phyloP scores from a whole-genome alignment of 1,140 invertebrate species.

The Calosoma granatense region DNA sequence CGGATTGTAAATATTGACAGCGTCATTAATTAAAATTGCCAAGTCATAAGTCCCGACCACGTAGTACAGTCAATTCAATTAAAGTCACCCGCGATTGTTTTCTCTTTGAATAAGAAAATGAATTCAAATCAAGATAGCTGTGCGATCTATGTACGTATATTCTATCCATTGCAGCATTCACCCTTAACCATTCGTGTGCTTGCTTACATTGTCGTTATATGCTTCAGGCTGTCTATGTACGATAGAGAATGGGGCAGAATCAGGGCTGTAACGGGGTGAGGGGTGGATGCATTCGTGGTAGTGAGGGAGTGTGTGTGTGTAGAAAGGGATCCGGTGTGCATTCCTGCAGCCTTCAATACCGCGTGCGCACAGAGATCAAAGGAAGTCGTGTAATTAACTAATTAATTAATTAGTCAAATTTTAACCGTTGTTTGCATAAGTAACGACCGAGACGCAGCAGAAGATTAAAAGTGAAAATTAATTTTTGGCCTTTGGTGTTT shows the following conservation, averaged over 20 bases:
- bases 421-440: slow-evolving; percentile 3
- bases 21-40: neutral
- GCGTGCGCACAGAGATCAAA: neutral
- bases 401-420: slow-evolving; percentile 7
- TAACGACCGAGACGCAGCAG: neutral
- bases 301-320: no score
- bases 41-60: neutral
- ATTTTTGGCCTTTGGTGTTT: neutral
- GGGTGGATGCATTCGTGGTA: no score
- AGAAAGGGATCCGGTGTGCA: slow-evolving; percentile 5
- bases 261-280: neutral
- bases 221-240: neutral
- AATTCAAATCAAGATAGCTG: neutral
- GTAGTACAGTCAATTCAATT: neutral
- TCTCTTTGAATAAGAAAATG: neutral
- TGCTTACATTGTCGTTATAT: neutral
- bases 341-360: neutral
- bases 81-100: neutral
- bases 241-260: neutral
- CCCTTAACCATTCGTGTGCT: neutral
- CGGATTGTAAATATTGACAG: neutral
- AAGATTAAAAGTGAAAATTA: slow-evolving; percentile 1
- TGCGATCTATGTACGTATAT: neutral
- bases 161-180: neutral
- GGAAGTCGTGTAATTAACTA: slow-evolving; percentile 4